These are phyloP conservation scores for Myiagra hebetior DNA, from an alignment of 2,113 vertebrate species.

Conservation along the genomic window DNA sequence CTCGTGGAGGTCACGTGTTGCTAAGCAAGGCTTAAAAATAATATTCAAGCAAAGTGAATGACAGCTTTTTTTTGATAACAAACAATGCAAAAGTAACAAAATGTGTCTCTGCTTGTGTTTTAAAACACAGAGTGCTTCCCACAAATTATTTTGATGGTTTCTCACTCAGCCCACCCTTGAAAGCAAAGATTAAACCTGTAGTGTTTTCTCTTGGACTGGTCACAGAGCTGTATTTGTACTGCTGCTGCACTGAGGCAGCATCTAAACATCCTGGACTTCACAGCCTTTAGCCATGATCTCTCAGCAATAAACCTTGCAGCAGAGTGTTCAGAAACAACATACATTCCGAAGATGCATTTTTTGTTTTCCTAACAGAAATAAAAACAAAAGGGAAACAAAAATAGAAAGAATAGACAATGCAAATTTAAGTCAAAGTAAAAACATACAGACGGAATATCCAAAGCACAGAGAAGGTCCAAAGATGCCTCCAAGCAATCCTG, in stretches of 20 bases:
- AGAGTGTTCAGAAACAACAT: neutral
- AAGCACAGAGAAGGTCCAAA: neutral
- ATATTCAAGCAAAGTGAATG: neutral
- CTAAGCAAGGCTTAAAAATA: neutral
- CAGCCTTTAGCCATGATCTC: neutral
- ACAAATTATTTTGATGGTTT: neutral
- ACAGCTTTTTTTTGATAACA: neutral
- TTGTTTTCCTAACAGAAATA: neutral
- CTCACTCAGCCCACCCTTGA: neutral
- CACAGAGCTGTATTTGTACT: neutral
- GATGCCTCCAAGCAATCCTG: neutral
- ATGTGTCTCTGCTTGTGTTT: neutral
- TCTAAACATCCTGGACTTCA: neutral
- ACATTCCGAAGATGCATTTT: neutral
- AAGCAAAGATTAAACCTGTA: neutral
- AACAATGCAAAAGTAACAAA: neutral
- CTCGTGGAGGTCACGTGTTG: neutral
- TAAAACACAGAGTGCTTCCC: neutral
- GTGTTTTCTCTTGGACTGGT: neutral
- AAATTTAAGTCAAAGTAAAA: neutral
- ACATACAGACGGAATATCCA: neutral
- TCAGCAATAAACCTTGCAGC: neutral
- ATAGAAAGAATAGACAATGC: neutral
- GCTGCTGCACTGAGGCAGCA: neutral
- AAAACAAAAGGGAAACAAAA: neutral